Percentiles rank a stretch among this genome's conserved stretches.
phyloP scores from a whole-genome alignment of 2,113 vertebrate genomes.

The Centropristis striata region DNA sequence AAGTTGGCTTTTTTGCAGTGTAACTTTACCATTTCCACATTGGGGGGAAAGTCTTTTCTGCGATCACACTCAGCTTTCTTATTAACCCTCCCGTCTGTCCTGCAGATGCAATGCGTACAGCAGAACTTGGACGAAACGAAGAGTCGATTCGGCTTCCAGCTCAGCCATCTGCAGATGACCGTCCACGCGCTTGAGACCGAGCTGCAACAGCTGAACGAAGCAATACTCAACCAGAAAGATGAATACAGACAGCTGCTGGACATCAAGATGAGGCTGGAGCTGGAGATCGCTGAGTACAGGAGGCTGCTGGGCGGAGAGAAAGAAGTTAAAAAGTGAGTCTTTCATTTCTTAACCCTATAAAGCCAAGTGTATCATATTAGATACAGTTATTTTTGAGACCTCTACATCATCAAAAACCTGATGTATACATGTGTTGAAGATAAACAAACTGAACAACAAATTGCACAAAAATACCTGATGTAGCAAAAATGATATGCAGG shows the following conservation, averaged over 20 bases:
- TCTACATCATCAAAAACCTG: no score
- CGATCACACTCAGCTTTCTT: background rate
- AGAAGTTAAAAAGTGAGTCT: constrained; percentile 52
- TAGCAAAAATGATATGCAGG: no score
- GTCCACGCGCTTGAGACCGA: constrained; percentile 70
- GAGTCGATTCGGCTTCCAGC: constrained; percentile 18
- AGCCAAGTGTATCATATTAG: no score
- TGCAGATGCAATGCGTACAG: constrained; percentile 70
- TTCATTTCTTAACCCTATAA: background rate
- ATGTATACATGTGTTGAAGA: no score
- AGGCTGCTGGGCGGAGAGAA: constrained; percentile 80
- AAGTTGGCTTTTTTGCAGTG: no score
- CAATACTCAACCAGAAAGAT: constrained; percentile 55
- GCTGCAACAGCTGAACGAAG: constrained; percentile 66
- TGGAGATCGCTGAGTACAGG: constrained; percentile 84
- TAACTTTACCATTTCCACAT: no score
- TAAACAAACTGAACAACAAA: no score
- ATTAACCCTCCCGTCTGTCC: background rate
- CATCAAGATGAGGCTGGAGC: constrained; percentile 84
- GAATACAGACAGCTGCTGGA: constrained; percentile 79
- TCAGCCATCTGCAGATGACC: constrained; percentile 67
- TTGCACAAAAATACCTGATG: no score
- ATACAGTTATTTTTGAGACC: no score
- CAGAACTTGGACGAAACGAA: constrained; percentile 58
- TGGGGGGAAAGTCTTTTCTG: no score